These are phyloP conservation scores for Cosmopolites sordidus DNA, from an alignment of 2,888 invertebrate species.

Conservation along the genomic window DNA sequence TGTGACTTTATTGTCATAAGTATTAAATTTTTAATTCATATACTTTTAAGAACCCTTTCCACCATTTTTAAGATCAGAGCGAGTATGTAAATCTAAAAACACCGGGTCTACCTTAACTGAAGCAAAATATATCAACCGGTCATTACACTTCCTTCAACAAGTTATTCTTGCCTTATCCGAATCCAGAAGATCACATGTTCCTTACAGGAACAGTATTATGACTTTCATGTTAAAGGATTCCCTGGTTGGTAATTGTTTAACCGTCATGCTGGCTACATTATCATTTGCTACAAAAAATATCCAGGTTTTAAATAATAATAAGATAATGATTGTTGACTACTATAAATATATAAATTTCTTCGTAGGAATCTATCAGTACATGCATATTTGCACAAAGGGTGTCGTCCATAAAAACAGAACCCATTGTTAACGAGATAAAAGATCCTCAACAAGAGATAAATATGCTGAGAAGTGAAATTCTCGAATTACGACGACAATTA, in stretches of 20 bases:
- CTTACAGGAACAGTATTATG: constrained; percentile 53
- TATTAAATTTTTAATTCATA: too few relatives aligned
- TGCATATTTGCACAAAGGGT: constrained; percentile 55
- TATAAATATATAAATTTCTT: background rate
- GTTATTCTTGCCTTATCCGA: constrained; percentile 48
- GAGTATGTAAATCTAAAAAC: constrained; percentile 50
- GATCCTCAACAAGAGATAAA: constrained; percentile 48
- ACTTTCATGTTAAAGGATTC: constrained; percentile 54
- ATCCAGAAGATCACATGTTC: constrained; percentile 44
- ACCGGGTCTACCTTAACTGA: constrained; percentile 50
- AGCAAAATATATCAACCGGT: constrained; percentile 54
- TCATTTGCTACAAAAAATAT: constrained; percentile 33
- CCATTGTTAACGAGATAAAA: constrained; percentile 45
- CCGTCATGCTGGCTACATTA: constrained; percentile 52
- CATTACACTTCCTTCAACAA: constrained; percentile 55
- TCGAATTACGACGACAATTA: constrained; percentile 36
- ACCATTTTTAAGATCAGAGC: constrained; percentile 47
- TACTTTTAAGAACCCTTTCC: background rate
- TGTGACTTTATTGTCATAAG: too few relatives aligned
- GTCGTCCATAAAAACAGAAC: constrained; percentile 50
- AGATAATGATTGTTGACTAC: too few relatives aligned
- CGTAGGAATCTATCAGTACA: constrained; percentile 53
- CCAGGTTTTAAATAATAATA: constrained; percentile 29
- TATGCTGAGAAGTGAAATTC: constrained; percentile 47
- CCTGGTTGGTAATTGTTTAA: constrained; percentile 53